Evolutionary conservation across 2,113 vertebrate species (phyloP).

Genomic region (Phalacrocorax aristotelis): DNA sequence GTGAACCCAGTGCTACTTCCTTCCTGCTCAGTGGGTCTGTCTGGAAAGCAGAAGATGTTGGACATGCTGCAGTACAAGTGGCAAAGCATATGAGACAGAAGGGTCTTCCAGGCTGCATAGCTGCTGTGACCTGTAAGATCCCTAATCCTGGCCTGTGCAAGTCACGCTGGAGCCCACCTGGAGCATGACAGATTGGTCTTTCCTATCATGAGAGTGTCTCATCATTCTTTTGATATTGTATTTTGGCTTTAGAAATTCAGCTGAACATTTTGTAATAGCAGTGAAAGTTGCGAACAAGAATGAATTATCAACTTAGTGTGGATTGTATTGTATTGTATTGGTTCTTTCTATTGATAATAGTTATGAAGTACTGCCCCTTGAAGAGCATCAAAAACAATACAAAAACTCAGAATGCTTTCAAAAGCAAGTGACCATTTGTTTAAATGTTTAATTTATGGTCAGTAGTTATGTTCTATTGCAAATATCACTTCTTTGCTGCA

Average conservation of each 20-base stretch:
- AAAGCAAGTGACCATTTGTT: background rate
- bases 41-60: background rate
- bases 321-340: background rate
- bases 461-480: background rate
- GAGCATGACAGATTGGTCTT: background rate
- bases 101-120: background rate
- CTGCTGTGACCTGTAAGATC: background rate
- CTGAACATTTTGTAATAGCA: background rate
- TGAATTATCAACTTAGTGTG: background rate
- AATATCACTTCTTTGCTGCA: background rate
- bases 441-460: background rate
- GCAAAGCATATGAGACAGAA: background rate
- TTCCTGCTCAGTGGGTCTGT: background rate
- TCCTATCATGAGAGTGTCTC: background rate
- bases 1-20: background rate
- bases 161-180: background rate
- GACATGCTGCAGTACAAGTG: accelerated
- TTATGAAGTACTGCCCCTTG: background rate
- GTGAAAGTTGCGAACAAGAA: background rate
- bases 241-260: background rate
- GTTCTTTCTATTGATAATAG: background rate
- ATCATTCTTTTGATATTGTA: background rate
- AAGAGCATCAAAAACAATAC: background rate
- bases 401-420: background rate
- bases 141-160: background rate